Conservation (phyloP, 2,888 invertebrate genomes). For the Stenichneumon culpator region DNA sequence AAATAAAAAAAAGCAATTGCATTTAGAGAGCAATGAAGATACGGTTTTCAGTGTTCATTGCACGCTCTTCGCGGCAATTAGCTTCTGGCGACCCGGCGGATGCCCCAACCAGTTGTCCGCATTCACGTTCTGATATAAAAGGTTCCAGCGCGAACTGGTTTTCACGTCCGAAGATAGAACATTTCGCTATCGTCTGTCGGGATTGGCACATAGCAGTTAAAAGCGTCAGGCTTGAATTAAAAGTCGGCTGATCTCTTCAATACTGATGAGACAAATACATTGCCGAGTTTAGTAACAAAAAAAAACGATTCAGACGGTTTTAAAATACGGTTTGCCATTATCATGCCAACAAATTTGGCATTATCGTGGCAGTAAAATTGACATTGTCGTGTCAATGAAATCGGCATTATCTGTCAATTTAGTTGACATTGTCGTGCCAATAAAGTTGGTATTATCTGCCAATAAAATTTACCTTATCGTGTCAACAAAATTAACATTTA, state of each 20-base stretch:
- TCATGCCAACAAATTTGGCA: not conserved
- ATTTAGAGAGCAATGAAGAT: constrained; percentile 46
- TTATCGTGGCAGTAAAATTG: not conserved
- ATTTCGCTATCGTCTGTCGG: not conserved
- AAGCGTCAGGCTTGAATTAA: not conserved
- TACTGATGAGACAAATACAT: not conserved
- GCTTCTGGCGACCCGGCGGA: constrained; percentile 30
- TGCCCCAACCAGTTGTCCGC: constrained; percentile 17
- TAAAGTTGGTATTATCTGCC: too few species aligned
- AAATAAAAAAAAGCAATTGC: constrained; percentile 32
- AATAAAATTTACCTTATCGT: too few species aligned
- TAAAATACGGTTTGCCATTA: not conserved
- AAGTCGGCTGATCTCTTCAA: not conserved
- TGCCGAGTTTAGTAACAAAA: not conserved
- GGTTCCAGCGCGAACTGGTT: constrained; percentile 6
- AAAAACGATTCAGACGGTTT: not conserved
- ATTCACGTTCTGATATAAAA: constrained; percentile 17
- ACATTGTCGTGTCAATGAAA: not conserved
- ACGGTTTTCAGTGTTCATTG: constrained; percentile 45
- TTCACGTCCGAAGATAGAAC: constrained; percentile 13
- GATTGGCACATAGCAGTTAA: constrained; percentile 7
- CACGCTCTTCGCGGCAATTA: constrained; percentile 48
- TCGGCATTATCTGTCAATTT: too few species aligned
- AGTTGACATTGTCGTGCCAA: too few species aligned
- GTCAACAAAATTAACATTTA: too few species aligned